A percentile compares a stretch with the other conserved stretches of the same genome.
Conservation (phyloP, 2,888 invertebrate genomes). For the Chloromyia formosa region DNA sequence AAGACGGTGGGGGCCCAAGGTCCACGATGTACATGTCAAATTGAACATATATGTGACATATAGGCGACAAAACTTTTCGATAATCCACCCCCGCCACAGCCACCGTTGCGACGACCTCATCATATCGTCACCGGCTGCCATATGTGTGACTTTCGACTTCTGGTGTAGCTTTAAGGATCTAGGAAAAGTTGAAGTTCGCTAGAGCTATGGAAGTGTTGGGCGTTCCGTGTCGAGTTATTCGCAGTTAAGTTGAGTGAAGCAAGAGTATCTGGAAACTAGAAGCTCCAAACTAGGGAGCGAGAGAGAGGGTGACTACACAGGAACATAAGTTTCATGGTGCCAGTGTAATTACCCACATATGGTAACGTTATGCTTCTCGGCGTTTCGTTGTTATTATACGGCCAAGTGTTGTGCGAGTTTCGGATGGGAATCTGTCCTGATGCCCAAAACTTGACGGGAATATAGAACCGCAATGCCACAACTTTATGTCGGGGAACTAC, state of each 20-base stretch:
- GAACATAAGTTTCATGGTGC: constrained; percentile 30
- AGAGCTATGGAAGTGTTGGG: background rate
- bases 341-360: constrained; percentile 31
- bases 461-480: too few species aligned
- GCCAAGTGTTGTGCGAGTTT: background rate
- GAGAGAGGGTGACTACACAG: background rate
- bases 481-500: too few species aligned
- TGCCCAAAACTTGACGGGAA: background rate
- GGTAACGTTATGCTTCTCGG: constrained; percentile 27
- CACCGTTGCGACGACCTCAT: too few species aligned
- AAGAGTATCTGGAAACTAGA: background rate
- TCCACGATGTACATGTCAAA: background rate
- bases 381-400: constrained; percentile 6
- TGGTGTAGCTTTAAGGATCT: constrained; percentile 6
- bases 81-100: background rate
- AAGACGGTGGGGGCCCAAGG: background rate
- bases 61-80: constrained; percentile 5
- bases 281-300: too few species aligned
- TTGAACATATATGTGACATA: background rate
- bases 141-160: constrained; percentile 14
- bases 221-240: background rate
- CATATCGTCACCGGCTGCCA: too few species aligned
- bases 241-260: background rate
- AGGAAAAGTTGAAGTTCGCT: background rate
- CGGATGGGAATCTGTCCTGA: background rate